Evolutionary conservation across 2,113 vertebrate genomes (phyloP).

Genomic region (Xiphorhynchus elegans): DNA sequence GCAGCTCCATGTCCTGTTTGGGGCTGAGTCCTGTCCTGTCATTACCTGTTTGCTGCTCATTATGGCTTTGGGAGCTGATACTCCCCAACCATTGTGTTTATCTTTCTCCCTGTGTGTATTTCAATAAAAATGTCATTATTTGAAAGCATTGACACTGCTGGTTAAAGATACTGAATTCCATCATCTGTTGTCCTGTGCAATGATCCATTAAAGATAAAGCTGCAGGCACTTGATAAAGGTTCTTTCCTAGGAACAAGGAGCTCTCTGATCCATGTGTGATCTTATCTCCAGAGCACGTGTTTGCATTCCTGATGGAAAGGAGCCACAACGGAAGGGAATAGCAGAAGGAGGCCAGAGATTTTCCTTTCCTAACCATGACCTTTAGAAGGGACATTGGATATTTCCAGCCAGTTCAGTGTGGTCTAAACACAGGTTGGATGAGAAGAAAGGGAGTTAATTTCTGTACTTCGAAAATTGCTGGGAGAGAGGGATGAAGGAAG

Average conservation of each 20-base stretch:
- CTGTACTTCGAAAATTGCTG: not conserved
- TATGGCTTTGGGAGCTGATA: not conserved
- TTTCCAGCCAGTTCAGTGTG: not conserved
- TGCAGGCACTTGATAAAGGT: not conserved
- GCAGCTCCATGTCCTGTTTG: not conserved
- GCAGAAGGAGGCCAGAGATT: not conserved
- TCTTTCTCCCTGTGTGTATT: conserved; percentile 27
- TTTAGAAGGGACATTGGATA: not conserved
- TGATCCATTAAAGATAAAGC: conserved; percentile 59
- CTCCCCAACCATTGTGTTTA: conserved; percentile 8
- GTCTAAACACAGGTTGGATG: not conserved
- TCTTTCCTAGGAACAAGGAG: not conserved
- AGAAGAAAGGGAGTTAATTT: not conserved
- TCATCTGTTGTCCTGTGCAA: conserved; percentile 15
- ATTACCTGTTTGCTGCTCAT: conserved; percentile 12
- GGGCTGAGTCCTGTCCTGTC: conserved; percentile 13
- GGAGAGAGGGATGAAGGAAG: not conserved
- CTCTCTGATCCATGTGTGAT: not conserved
- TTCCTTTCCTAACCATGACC: not conserved
- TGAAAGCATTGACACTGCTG: conserved; percentile 36
- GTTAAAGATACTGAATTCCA: conserved; percentile 44
- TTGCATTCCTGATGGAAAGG: not conserved
- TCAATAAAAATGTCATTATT: conserved; percentile 60
- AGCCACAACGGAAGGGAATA: not conserved
- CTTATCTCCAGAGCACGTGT: not conserved